These are phyloP conservation scores for Columba janthina DNA, from an alignment of 2,113 vertebrate genomes.

Conservation along the genomic window DNA sequence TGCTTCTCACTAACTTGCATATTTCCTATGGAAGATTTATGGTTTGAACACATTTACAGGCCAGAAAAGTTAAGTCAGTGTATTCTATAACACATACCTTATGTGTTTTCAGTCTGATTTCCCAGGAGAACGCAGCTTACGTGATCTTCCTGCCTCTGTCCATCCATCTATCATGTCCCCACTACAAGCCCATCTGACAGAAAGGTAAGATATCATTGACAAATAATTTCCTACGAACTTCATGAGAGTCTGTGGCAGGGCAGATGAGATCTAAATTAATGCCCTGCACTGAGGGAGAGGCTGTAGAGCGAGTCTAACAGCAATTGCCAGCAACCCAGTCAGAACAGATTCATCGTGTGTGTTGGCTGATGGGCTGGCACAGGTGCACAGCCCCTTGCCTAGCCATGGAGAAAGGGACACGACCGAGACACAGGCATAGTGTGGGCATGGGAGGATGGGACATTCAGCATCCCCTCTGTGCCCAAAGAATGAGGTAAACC, in stretches of 20 bases:
- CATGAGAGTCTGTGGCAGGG: neutral
- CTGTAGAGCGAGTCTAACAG: neutral
- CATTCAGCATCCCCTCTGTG: neutral
- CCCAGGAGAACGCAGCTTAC: neutral
- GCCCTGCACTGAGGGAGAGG: neutral
- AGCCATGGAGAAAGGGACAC: neutral
- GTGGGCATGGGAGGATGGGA: neutral
- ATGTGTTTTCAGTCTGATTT: neutral
- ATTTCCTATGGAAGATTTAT: neutral
- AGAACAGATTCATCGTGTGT: neutral
- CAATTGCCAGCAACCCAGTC: neutral
- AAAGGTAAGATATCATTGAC: neutral
- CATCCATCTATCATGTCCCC: rapidly evolving
- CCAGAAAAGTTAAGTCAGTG: neutral
- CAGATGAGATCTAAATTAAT: neutral
- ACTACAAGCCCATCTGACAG: neutral
- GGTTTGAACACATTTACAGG: neutral
- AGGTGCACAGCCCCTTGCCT: rapidly evolving
- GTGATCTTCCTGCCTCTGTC: neutral
- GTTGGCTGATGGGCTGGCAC: rapidly evolving
- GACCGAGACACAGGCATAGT: rapidly evolving
- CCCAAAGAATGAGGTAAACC: neutral
- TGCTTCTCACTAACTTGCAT: neutral
- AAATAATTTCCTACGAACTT: neutral
- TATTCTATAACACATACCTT: neutral